Base-by-base conservation (phyloP, 1,140 invertebrate species). In the Pararge aegeria region DNA sequence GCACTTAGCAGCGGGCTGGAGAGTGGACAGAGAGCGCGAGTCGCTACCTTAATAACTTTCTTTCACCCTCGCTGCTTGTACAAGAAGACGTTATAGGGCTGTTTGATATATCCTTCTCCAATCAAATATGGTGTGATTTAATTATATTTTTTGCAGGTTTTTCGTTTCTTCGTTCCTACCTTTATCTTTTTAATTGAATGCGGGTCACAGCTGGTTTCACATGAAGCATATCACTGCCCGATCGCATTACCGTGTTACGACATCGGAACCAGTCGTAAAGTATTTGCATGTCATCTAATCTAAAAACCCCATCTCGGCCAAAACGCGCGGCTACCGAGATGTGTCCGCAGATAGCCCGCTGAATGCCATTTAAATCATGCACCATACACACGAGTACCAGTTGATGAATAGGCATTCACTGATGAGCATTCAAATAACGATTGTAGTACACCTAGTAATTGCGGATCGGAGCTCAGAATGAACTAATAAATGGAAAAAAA, bases 271-370 rank as follows among this genome's bases (percentile, higher is more conserved):
- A 54, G 61, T 64, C 65, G 55, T 70, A 64, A 70, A 64, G 60
- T 48, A 62, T 62, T 67, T 40, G 24, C 51, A 67, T 67, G 58
- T 53, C 58, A 66, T 64, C 61, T 64, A 64, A 70, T 67, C 64
- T 60, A 30, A 57, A 61, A 54, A 62, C 55, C 59, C 64, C 55
- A 70, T 70, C 68, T 66, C 57, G 51, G 9, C 34, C 57, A 58
- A 64, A 70, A 61, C 44, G 27, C 44, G 50, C 68, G 34, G 53
- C 54, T 62, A 42, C 38, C 19, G 44, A 63, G 59, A 68, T 58
- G 48, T 51, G 40, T 49, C 60, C 37, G 30, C 42, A 37, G 49
- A 54, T 59, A 59, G 52, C 7, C 46, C 38, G 27, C 56, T 50
- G 51, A 55, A 61, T 61, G 53, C 12, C 34, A 29, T 53, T 44